Evolutionary conservation across 1,140 invertebrate genomes (phyloP), one percentile per base, ranked within the genome.

Genomic region (Pachypeltis micranthus): DNA sequence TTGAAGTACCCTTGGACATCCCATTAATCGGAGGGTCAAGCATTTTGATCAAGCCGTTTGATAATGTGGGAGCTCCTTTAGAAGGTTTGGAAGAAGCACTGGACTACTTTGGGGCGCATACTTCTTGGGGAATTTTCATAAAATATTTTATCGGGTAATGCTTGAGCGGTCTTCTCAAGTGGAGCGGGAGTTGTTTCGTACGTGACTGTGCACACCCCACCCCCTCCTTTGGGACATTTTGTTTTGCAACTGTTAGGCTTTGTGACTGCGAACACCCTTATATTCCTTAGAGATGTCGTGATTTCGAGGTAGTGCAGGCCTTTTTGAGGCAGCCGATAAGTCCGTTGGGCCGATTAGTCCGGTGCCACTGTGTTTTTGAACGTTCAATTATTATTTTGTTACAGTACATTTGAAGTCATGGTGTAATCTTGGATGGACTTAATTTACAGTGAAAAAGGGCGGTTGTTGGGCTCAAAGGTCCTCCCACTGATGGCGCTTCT

Each of bases 401-500:
- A 39, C 34, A 39, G 34, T 10, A 10, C 34, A n/a, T 39, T 39
- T 39, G 34, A 39, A n/a, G 34, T 39, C n/a, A 10, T 7, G 34
- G 34, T n/a, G 7, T 39, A 39, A 39, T 39, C n/a, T 3, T 47
- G 2, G 14, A 2, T 3, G 44, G 2, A 47, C 14, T 3, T 2
- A 2, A 47, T 2, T 47, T 47, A 3, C n/a, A 59, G 57, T 26
- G 57, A 59, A 34, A 59, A 59, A 16, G 57, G 57, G 19, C 26
- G 57, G 28, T 31, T 59, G 10, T 25, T 59, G 28, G 57, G 57
- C 29, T 59, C 57, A 2, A 59, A 59, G 24, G 57, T 59, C 14
- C 29, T 59, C 7, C 57, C 57, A 12, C n/a, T 59, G n/a, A 59
- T 59, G 57, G 57, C 57, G 26, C 57, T 59, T 23, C 29, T 59